Percentiles rank a stretch among this genome's conserved stretches.
Conservation (phyloP, 2,888 invertebrate genomes). For the Pammene aurita region DNA sequence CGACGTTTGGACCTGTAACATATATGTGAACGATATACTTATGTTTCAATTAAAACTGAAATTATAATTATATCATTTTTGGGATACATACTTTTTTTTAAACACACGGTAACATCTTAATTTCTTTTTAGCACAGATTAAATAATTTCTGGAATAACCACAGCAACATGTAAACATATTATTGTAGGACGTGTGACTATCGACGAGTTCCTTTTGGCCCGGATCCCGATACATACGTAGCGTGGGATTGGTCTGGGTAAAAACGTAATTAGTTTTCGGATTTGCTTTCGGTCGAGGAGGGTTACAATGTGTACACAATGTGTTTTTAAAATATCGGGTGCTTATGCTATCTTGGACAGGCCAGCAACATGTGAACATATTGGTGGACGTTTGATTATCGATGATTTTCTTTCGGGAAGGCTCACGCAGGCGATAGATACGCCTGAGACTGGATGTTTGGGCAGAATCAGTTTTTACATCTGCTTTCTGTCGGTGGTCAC, state of each 20-base stretch:
- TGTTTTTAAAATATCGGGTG: background rate
- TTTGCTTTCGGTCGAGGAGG: background rate
- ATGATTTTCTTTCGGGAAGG: background rate
- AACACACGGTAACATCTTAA: background rate
- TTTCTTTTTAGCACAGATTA: background rate
- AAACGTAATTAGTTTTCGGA: constrained; percentile 1
- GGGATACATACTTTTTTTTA: constrained; percentile 4
- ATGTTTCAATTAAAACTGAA: background rate
- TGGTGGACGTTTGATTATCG: background rate
- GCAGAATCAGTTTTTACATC: too few species aligned
- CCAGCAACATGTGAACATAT: background rate
- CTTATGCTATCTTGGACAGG: background rate
- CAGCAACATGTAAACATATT: background rate
- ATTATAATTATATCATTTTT: background rate
- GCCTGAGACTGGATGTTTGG: too few species aligned
- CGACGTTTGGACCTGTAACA: constrained; percentile 1
- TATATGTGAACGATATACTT: background rate
- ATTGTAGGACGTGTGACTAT: background rate
- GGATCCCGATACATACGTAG: background rate
- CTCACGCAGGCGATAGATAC: too few species aligned
- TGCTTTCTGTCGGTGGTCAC: background rate
- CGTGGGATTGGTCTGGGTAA: background rate
- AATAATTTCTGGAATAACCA: background rate
- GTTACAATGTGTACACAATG: too few species aligned
- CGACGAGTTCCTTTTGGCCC: background rate